Evolutionary conservation across 2,113 vertebrate species (phyloP).

Genomic region (Oceanites oceanicus): DNA sequence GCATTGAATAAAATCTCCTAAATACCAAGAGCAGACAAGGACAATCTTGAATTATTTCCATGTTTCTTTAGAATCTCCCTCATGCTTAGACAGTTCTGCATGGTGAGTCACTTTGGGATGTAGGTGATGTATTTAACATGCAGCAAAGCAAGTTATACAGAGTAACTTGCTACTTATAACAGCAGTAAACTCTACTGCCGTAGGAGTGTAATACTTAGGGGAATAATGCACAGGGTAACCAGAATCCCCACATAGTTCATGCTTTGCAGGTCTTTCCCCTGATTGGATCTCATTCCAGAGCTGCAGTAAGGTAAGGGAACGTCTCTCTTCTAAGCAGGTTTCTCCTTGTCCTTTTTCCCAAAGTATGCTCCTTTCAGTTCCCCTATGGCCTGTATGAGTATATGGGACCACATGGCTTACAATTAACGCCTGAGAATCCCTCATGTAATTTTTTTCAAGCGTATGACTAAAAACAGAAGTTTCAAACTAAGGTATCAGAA

Average conservation of each 20-base stretch:
- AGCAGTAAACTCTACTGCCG: not conserved
- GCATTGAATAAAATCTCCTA: not conserved
- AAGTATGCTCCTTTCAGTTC: not conserved
- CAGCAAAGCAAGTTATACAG: not conserved
- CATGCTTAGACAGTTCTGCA: not conserved
- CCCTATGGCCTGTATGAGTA: not conserved
- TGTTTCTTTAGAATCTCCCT: not conserved
- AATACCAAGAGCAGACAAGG: not conserved
- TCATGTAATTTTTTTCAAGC: not conserved
- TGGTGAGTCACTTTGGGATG: not conserved
- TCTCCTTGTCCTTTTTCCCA: not conserved
- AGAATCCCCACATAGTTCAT: not conserved
- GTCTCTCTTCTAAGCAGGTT: not conserved
- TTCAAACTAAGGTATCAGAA: not conserved
- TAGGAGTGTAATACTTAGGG: not conserved
- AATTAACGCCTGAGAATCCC: not conserved
- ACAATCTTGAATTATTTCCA: not conserved
- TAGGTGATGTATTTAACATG: not conserved
- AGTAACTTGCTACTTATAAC: not conserved
- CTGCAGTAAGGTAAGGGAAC: not conserved
- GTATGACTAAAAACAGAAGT: accelerated
- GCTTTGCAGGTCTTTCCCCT: not conserved
- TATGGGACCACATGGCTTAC: not conserved
- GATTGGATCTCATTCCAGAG: not conserved
- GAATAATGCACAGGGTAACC: not conserved